Conservation (phyloP, 92 coral and sea anemone genomes). For the Meandrina meandrites region DNA sequence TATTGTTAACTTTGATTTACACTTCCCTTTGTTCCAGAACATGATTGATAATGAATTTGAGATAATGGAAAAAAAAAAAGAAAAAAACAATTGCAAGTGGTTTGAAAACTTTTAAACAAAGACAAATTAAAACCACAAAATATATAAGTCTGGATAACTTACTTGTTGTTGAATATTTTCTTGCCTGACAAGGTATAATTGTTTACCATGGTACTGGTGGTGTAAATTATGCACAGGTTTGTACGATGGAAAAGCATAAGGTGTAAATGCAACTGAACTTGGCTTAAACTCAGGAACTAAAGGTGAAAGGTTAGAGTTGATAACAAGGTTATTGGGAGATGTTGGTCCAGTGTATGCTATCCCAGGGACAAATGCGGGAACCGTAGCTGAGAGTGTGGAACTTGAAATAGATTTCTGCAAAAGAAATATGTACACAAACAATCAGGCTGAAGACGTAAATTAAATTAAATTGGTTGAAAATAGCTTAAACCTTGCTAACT, state of each 20-base stretch:
- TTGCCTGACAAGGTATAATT: neutral
- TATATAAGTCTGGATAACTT: neutral
- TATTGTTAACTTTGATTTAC: no score
- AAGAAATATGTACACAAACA: neutral
- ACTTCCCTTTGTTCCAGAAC: no score
- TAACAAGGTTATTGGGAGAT: neutral
- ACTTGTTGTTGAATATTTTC: neutral
- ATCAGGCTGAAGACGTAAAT: neutral
- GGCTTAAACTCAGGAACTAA: constrained; percentile 44
- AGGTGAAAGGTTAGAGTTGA: constrained; percentile 28
- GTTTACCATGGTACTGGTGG: neutral
- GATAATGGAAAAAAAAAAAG: no score
- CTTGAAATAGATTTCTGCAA: neutral
- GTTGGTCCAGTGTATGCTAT: neutral
- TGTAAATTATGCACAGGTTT: neutral
- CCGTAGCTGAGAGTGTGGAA: constrained; percentile 33
- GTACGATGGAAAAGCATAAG: neutral
- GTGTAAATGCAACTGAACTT: neutral
- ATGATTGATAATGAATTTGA: no score
- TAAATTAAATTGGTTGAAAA: no score
- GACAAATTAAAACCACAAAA: no score
- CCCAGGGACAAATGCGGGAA: constrained; percentile 43
- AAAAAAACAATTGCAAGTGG: no score
- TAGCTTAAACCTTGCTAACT: no score
- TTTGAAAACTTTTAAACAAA: no score